A percentile compares a stretch with the other conserved stretches of the same genome.
These are phyloP conservation scores for Dysidea cf. avara DNA, from an alignment of 37 sponge, comb jelly and placozoan genomes.

Conservation along the genomic window DNA sequence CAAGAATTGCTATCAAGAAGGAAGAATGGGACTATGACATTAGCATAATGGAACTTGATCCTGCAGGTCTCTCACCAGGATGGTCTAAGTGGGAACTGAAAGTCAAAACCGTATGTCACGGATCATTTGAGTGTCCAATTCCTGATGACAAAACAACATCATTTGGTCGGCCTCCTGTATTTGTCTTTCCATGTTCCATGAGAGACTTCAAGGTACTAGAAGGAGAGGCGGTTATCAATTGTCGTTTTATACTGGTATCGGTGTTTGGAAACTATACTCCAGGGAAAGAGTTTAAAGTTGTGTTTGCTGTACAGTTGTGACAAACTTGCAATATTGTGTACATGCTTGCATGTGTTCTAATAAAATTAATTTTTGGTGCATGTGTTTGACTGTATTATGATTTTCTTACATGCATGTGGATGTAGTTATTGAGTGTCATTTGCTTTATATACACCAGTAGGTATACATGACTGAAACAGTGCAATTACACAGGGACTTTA, in stretches of 20 bases:
- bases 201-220: slow-evolving; percentile 9
- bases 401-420: too few species aligned
- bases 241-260: slow-evolving; percentile 46
- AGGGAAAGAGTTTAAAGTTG: too few species aligned
- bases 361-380: too few species aligned
- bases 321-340: too few species aligned
- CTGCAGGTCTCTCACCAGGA: neutral
- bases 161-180: slow-evolving; percentile 53
- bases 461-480: too few species aligned
- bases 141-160: slow-evolving; percentile 27
- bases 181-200: slow-evolving; percentile 43
- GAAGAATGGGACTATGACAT: slow-evolving; percentile 24
- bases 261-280: slow-evolving; percentile 17
- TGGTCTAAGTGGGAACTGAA: slow-evolving; percentile 34
- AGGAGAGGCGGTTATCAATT: slow-evolving; percentile 50
- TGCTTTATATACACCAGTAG: too few species aligned
- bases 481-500: too few species aligned
- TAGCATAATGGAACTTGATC: neutral
- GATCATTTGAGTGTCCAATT: slow-evolving; percentile 17
- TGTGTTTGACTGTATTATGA: too few species aligned
- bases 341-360: too few species aligned
- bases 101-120: slow-evolving; percentile 11
- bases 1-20: slow-evolving; percentile 26
- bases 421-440: too few species aligned
- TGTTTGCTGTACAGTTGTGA: too few species aligned